Evolutionary conservation across 2,113 vertebrate genomes (phyloP), one percentile per base, ranked within the genome.

Genomic region (Lamprologus sp.): DNA sequence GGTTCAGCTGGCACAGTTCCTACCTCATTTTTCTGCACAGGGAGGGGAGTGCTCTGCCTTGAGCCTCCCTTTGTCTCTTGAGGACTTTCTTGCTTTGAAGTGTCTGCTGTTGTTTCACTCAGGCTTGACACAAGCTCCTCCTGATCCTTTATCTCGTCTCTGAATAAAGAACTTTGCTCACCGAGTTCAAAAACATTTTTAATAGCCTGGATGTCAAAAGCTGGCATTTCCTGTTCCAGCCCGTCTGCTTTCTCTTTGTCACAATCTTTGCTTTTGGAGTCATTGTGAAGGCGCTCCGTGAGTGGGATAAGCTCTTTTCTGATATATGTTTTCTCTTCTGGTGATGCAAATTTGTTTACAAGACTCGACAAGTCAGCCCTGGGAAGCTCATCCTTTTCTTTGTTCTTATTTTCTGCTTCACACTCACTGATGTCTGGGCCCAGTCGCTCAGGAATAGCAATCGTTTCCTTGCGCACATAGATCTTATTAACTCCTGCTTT

Each of bases 111-210:
- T 83, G 91, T 94, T 94, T 95, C 94, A 79, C 47, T 91, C 68
- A 93, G 84, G 60, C 94, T 94, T 93, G 95, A 95, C 90, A 93
- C 88, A 37, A 94, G 85, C 91, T 96, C 94, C 89, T 95, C 92
- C 87, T 95, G 93, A 81, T 94, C 87, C 60, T 3, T 89, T 93
- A 89, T 91, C 85, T 95, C 94, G 21, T 95, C 94, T 83, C 95
- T 95, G 45, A 93, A 58, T 42, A 92, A 92, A 63, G 83, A 94
- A 83, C 90, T 96, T 93, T 96, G 89, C 79, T 97, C 96, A 89
- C 91, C 93, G 86, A 95, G 95, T 96, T 97, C 95, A 95, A 97
- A 97, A 92, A 95, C 93, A 92, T 96, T 96, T 95, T 94, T 96
- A 81, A 96, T 94, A 77, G 95, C 95, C 89, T 95, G 96, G 47